A percentile compares a stretch with the other conserved stretches of the same genome.
Evolutionary conservation across 2,888 invertebrate genomes (phyloP).

Genomic region (Acheta domesticus): DNA sequence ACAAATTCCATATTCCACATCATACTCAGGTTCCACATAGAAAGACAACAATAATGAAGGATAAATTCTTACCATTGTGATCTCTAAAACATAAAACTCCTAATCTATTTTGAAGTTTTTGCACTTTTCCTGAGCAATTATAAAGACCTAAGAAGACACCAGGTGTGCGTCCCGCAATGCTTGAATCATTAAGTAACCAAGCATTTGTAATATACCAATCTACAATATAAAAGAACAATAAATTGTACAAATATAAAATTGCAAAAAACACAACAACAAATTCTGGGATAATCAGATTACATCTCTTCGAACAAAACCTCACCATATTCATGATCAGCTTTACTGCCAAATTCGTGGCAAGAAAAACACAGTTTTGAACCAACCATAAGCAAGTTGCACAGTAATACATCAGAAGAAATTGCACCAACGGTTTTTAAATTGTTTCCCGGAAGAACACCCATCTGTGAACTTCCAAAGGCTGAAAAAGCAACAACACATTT

Average conservation of each 20-base stretch:
- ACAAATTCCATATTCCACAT: too few relatives aligned
- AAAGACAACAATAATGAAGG: too few relatives aligned
- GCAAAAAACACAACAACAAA: too few relatives aligned
- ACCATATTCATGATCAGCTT: constrained; percentile 4
- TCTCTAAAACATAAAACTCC: neutral
- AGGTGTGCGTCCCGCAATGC: neutral
- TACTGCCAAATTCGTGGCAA: neutral
- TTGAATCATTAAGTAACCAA: neutral
- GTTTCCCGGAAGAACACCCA: neutral
- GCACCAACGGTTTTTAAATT: neutral
- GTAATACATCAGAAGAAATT: neutral
- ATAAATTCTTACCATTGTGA: neutral
- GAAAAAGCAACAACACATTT: neutral
- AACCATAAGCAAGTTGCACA: neutral
- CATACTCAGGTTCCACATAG: too few relatives aligned
- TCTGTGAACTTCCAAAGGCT: neutral
- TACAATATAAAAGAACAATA: neutral
- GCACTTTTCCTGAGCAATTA: neutral
- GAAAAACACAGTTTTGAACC: constrained; percentile 1
- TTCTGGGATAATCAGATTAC: too few relatives aligned
- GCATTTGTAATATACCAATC: constrained; percentile 4
- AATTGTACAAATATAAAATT: too few relatives aligned
- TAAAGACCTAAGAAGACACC: neutral
- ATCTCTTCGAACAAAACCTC: too few relatives aligned
- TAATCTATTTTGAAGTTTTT: neutral